phyloP scores from a whole-genome alignment of 1,140 invertebrate species.

The Nephotettix cincticeps region DNA sequence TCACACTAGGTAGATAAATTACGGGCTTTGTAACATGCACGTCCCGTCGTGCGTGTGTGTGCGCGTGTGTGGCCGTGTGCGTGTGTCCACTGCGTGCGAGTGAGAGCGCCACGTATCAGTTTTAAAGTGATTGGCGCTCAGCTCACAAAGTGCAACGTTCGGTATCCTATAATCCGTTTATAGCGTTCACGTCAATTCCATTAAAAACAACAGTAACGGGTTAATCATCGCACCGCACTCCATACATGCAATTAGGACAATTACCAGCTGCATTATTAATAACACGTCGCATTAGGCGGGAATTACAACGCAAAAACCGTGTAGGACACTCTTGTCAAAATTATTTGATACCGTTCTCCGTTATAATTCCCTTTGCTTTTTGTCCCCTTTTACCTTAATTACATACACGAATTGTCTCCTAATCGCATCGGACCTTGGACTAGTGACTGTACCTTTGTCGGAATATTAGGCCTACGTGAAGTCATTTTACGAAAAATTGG shows the following conservation, averaged over 20 bases:
- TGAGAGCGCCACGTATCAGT: slow-evolving; percentile 1
- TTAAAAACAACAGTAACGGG: slow-evolving; percentile 28
- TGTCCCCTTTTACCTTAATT: slow-evolving; percentile 15
- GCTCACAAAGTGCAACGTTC: slow-evolving; percentile 16
- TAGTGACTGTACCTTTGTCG: no score
- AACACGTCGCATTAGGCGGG: slow-evolving; percentile 34
- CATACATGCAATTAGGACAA: slow-evolving; percentile 28
- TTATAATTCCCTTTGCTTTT: slow-evolving; percentile 19
- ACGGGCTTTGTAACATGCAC: background rate
- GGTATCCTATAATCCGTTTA: slow-evolving; percentile 23
- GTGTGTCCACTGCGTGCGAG: no score
- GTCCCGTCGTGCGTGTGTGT: background rate
- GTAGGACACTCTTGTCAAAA: slow-evolving; percentile 17
- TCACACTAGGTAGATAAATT: background rate
- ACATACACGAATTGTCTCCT: background rate
- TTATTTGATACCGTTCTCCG: slow-evolving; percentile 14
- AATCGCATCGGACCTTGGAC: no score
- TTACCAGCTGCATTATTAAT: slow-evolving; percentile 35
- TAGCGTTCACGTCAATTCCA: slow-evolving; percentile 27
- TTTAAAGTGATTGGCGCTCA: slow-evolving; percentile 20
- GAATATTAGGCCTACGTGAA: no score
- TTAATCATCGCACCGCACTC: slow-evolving; percentile 11
- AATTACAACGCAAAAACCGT: slow-evolving; percentile 27
- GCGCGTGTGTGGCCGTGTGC: background rate
- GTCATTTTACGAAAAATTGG: no score